Percentiles rank a stretch among this genome's conserved stretches.
Conservation (phyloP, 2,888 invertebrate species). For the Erebia aethiops region DNA sequence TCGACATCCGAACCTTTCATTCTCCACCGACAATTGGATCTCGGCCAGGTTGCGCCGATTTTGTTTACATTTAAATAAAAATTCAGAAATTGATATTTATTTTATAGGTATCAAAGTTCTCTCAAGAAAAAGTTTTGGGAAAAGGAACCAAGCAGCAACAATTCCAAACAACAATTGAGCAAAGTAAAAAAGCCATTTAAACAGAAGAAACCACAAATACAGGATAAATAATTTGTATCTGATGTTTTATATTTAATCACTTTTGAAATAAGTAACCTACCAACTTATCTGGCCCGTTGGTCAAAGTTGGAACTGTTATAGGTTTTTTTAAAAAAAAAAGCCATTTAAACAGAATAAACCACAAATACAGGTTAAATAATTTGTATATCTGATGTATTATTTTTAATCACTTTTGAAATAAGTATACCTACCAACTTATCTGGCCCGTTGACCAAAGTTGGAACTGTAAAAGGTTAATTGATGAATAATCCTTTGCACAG, state of each 20-base stretch:
- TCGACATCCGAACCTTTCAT: too few relatives aligned
- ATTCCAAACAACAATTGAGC: constrained; percentile 51
- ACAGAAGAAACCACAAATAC: constrained; percentile 53
- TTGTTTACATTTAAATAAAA: background rate
- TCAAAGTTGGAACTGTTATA: too few relatives aligned
- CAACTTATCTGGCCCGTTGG: too few relatives aligned
- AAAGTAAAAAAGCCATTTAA: constrained; percentile 67
- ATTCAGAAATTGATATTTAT: constrained; percentile 6
- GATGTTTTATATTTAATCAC: background rate
- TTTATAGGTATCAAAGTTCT: constrained; percentile 77
- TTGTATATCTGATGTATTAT: constrained; percentile 6
- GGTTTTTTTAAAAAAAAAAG: constrained; percentile 58
- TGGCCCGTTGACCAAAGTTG: too few relatives aligned
- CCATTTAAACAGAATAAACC: constrained; percentile 62
- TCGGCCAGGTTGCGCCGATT: too few relatives aligned
- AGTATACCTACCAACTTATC: too few relatives aligned
- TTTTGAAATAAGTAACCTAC: too few relatives aligned
- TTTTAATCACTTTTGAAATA: background rate
- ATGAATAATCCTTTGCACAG: too few relatives aligned
- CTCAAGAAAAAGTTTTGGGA: constrained; percentile 76
- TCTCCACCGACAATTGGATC: too few relatives aligned
- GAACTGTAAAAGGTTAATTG: too few relatives aligned
- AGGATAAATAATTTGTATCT: constrained; percentile 21
- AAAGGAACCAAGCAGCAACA: constrained; percentile 50
- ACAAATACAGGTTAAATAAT: constrained; percentile 34